A percentile compares a stretch with the other conserved stretches of the same genome.
These are phyloP conservation scores for Leucania comma DNA, from an alignment of 2,888 invertebrate genomes.

Conservation along the genomic window DNA sequence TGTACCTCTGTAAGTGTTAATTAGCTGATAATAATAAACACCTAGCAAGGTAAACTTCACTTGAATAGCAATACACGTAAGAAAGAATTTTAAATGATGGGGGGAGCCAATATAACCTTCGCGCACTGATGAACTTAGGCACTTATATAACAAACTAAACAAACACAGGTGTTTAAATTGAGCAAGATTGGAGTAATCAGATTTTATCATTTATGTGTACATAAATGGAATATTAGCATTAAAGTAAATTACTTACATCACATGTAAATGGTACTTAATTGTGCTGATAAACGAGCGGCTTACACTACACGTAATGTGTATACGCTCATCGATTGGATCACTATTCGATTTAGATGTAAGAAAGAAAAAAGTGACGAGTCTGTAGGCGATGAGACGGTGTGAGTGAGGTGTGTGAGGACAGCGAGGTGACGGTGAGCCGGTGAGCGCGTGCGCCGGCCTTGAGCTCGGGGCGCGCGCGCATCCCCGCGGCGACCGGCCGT, in stretches of 20 bases:
- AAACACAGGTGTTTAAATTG: constrained; percentile 44
- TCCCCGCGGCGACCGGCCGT: constrained; percentile 77
- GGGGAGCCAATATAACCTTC: constrained; percentile 27
- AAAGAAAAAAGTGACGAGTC: constrained; percentile 72
- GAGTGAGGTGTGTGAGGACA: constrained; percentile 53
- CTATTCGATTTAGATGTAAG: constrained; percentile 74
- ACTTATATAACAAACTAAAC: constrained; percentile 37
- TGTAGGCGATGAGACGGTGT: constrained; percentile 62
- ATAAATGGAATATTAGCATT: constrained; percentile 37
- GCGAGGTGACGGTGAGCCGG: constrained; percentile 61
- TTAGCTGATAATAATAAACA: constrained; percentile 34
- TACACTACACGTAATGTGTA: constrained; percentile 53
- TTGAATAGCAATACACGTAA: constrained; percentile 9
- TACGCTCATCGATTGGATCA: constrained; percentile 75
- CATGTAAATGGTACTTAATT: constrained; percentile 35
- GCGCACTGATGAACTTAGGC: constrained; percentile 19
- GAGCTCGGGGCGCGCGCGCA: constrained; percentile 77
- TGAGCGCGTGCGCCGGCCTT: constrained; percentile 70
- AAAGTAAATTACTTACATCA: constrained; percentile 40
- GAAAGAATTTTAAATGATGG: constrained; percentile 21
- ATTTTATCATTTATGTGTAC: constrained; percentile 24
- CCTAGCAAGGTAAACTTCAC: neutral
- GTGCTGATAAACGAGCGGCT: constrained; percentile 26
- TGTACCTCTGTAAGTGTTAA: constrained; percentile 3
- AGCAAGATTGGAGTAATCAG: constrained; percentile 29